A percentile compares a stretch with the other conserved stretches of the same genome.
Conservation (phyloP, 92 coral and sea anemone genomes). For the Virgularia gustaviana region DNA sequence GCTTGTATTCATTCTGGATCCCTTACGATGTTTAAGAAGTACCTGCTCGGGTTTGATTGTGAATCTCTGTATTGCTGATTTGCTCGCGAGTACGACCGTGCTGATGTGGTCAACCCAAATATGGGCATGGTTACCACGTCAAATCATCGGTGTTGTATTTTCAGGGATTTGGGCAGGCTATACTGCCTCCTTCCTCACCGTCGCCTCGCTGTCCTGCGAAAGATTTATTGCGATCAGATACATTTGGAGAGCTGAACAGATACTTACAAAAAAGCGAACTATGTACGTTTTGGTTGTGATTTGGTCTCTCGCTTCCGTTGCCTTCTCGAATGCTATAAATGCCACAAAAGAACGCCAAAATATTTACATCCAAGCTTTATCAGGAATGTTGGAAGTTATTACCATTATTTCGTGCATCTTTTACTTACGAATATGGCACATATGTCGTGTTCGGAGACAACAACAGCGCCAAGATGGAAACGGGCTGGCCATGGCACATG, state of each 20-base stretch:
- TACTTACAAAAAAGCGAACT: conserved; percentile 5
- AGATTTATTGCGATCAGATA: conserved; percentile 16
- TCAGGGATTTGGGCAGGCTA: conserved; percentile 18
- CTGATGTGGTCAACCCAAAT: conserved; percentile 1
- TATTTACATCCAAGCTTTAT: not conserved
- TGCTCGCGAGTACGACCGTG: not conserved
- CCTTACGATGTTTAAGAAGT: conserved; percentile 17
- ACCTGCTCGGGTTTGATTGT: conserved; percentile 11
- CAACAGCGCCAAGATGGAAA: not conserved
- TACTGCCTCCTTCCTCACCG: conserved; percentile 19
- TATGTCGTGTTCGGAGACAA: no score
- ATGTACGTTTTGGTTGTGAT: not conserved
- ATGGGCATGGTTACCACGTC: not conserved
- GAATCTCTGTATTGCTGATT: conserved; percentile 15
- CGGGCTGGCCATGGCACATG: not conserved
- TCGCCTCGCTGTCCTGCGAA: conserved; percentile 24
- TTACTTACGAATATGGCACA: not conserved
- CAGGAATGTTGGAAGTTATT: not conserved
- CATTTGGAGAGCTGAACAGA: conserved; percentile 4
- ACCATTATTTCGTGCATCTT: not conserved
- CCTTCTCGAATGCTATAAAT: not conserved
- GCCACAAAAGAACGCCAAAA: not conserved
- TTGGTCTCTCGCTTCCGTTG: conserved; percentile 4
- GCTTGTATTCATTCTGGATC: conserved; percentile 16
- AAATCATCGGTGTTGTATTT: not conserved